Conservation (phyloP, 2,888 invertebrate genomes). For the Drosophila prostipennis region DNA sequence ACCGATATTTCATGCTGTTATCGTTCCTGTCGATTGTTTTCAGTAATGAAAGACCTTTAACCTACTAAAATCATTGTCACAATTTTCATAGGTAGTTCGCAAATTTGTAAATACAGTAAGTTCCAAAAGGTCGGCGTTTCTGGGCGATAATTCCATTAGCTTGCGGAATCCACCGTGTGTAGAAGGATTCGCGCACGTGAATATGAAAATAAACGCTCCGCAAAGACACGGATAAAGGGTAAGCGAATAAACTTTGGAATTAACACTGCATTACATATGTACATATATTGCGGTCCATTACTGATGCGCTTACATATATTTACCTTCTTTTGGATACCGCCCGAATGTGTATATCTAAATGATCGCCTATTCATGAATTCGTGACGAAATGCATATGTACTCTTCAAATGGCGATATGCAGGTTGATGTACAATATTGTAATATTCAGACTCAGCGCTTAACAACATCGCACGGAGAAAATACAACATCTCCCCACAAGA, state of each 20-base stretch:
- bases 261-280: slow-evolving; percentile 6
- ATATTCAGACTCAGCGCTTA: slow-evolving; percentile 4
- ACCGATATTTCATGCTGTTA: not conserved
- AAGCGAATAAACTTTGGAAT: slow-evolving; percentile 5
- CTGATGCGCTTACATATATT: not conserved
- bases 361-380: slow-evolving; percentile 1
- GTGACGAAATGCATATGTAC: not conserved
- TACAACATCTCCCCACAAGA: not conserved
- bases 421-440: slow-evolving; percentile 3
- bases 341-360: not conserved
- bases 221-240: slow-evolving; percentile 1
- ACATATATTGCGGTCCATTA: slow-evolving; percentile 15
- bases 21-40: slow-evolving; percentile 11
- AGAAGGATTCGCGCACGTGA: not conserved
- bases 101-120: slow-evolving; percentile 15
- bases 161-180: not conserved
- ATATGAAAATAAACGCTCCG: slow-evolving; percentile 2
- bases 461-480: not conserved
- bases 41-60: slow-evolving; percentile 29
- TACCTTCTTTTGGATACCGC: not conserved
- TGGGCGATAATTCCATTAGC: not conserved
- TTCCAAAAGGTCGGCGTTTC: slow-evolving; percentile 3
- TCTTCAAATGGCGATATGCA: not conserved
- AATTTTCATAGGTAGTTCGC: slow-evolving; percentile 17
- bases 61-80: slow-evolving; percentile 33